A percentile compares a stretch with the other conserved stretches of the same genome.
phyloP scores from a whole-genome alignment of 2,113 vertebrate genomes.

The Melanerpes aurifrons region DNA sequence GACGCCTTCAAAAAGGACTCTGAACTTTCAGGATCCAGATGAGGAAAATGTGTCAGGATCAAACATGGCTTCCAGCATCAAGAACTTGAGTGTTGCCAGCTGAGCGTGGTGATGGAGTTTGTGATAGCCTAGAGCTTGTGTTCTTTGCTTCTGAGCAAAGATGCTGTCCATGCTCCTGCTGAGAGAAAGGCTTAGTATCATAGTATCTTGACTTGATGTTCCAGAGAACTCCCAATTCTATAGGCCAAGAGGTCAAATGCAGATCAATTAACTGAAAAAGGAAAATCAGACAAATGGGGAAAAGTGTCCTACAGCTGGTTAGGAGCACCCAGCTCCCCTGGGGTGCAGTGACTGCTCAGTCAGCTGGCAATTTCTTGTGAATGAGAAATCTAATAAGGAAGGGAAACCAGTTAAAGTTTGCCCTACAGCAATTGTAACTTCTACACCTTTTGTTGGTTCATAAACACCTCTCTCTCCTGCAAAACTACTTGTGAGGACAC shows the following conservation, averaged over 20 bases:
- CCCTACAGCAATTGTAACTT: constrained; percentile 38
- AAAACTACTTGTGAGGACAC: constrained; percentile 53
- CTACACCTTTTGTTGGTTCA: constrained; percentile 19
- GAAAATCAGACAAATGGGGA: constrained; percentile 7
- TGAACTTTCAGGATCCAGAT: not conserved
- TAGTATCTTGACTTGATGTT: not conserved
- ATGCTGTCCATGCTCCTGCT: not conserved
- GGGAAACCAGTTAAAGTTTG: constrained; percentile 37
- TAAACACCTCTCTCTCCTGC: constrained; percentile 56
- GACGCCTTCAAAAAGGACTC: constrained; percentile 15
- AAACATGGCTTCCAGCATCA: not conserved
- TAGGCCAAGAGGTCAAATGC: not conserved
- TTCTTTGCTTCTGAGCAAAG: not conserved
- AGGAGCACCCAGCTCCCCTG: constrained; percentile 16
- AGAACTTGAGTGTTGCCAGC: not conserved
- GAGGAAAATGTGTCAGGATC: not conserved
- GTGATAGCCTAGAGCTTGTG: not conserved
- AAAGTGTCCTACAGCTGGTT: not conserved
- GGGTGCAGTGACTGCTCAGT: constrained; percentile 13
- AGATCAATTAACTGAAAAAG: constrained; percentile 1
- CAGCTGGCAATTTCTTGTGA: constrained; percentile 44
- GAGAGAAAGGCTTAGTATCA: not conserved
- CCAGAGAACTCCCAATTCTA: not conserved
- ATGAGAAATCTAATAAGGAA: constrained; percentile 55
- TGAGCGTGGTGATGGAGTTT: not conserved